A percentile compares a stretch with the other conserved stretches of the same genome.
These are phyloP conservation scores for Belgica antarctica DNA, from an alignment of 2,888 invertebrate species.

Conservation along the genomic window DNA sequence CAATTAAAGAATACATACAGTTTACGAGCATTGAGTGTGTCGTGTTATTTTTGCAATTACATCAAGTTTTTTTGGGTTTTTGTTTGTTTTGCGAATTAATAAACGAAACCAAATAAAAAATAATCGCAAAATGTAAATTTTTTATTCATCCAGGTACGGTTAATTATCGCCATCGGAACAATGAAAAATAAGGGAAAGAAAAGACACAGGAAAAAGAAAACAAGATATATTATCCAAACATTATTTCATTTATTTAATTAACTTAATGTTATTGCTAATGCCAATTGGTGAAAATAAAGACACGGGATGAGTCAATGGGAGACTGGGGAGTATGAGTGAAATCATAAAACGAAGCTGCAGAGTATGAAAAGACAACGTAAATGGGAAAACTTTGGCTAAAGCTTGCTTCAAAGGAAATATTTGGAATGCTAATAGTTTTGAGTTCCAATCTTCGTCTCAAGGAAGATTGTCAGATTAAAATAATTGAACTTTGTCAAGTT, in stretches of 20 bases:
- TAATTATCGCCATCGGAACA: conserved; percentile 27
- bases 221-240: conserved; percentile 35
- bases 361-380: background rate
- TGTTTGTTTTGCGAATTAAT: conserved; percentile 13
- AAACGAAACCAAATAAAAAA: conserved; percentile 22
- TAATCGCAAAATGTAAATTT: conserved; percentile 6
- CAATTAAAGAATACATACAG: conserved; percentile 6
- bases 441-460: too few species aligned
- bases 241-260: conserved; percentile 42
- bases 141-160: background rate
- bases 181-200: conserved; percentile 19
- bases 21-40: background rate
- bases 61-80: background rate
- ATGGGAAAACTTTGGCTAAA: background rate
- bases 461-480: too few species aligned
- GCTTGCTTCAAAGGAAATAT: too few species aligned
- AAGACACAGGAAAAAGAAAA: conserved; percentile 28
- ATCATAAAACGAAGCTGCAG: conserved; percentile 30
- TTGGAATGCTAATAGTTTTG: too few species aligned
- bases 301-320: background rate
- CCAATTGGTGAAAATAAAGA: background rate
- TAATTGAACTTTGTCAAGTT: too few species aligned
- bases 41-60: conserved; percentile 18
- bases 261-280: conserved; percentile 29
- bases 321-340: conserved; percentile 10